These are phyloP conservation scores for Drosophila lacertosa DNA, from an alignment of 1,140 invertebrate species.

Conservation along the genomic window DNA sequence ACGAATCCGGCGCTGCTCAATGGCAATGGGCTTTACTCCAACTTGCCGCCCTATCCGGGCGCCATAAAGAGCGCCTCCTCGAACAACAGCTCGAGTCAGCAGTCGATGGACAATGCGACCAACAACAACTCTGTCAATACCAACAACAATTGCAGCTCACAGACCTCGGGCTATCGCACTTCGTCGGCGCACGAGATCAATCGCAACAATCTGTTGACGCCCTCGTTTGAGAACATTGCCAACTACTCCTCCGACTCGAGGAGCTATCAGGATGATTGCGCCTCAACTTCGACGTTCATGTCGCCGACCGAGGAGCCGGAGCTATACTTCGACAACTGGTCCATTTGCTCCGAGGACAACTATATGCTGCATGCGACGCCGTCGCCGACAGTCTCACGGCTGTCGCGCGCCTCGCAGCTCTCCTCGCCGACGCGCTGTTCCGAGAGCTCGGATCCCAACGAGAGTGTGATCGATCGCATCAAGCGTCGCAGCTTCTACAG, in stretches of 20 bases:
- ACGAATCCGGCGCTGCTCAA: slow-evolving; percentile 61
- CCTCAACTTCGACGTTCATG: slow-evolving; percentile 84
- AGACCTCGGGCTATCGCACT: slow-evolving; percentile 80
- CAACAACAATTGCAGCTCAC: slow-evolving; percentile 74
- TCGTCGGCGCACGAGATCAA: slow-evolving; percentile 84
- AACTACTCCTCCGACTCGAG: slow-evolving; percentile 83
- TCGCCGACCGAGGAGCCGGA: slow-evolving; percentile 87
- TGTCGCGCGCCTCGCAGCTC: slow-evolving; percentile 84
- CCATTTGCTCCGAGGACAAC: slow-evolving; percentile 87
- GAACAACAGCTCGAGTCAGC: slow-evolving; percentile 70
- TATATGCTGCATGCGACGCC: slow-evolving; percentile 77
- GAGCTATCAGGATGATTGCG: slow-evolving; percentile 81
- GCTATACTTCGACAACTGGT: slow-evolving; percentile 88
- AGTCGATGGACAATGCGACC: slow-evolving; percentile 66
- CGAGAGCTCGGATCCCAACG: slow-evolving; percentile 84
- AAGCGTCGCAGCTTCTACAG: slow-evolving; percentile 94
- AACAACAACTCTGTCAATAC: slow-evolving; percentile 75
- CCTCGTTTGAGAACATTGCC: slow-evolving; percentile 80
- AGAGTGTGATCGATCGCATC: slow-evolving; percentile 93
- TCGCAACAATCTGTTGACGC: slow-evolving; percentile 78
- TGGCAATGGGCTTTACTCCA: slow-evolving; percentile 73
- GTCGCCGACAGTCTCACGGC: slow-evolving; percentile 84
- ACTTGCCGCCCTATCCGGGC: slow-evolving; percentile 74
- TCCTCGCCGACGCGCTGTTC: slow-evolving; percentile 77
- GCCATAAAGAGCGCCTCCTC: slow-evolving; percentile 71